Percentiles rank a stretch among this genome's conserved stretches.
Evolutionary conservation across 2,113 vertebrate species (phyloP).

Genomic region (Haliaeetus leucogaster): DNA sequence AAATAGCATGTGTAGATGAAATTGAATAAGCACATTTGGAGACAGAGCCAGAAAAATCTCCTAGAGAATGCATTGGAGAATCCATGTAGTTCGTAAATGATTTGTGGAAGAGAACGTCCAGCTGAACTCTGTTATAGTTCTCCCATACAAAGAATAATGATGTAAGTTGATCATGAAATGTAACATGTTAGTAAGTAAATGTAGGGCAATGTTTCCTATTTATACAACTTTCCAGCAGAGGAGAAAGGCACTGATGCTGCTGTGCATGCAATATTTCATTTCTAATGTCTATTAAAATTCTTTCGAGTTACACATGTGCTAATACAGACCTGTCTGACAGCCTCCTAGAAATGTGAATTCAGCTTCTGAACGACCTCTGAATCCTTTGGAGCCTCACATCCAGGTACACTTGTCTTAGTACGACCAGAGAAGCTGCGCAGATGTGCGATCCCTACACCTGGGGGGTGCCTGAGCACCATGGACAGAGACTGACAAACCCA

Average conservation of each 20-base stretch:
- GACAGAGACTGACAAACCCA: conserved; percentile 1
- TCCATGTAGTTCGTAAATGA: background rate
- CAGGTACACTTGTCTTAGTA: background rate
- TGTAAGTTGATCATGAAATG: conserved; percentile 2
- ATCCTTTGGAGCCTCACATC: background rate
- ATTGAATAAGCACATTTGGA: background rate
- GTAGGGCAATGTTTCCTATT: background rate
- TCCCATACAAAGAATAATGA: background rate
- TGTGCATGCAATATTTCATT: background rate
- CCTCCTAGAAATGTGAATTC: background rate
- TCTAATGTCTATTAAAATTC: background rate
- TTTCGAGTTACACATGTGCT: background rate
- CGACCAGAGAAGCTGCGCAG: fast-evolving
- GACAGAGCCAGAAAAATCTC: conserved; percentile 10
- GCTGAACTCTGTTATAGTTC: conserved; percentile 8
- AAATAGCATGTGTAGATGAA: conserved; percentile 17
- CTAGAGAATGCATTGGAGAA: background rate
- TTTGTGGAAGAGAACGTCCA: background rate
- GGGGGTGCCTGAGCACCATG: conserved; percentile 17
- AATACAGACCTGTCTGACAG: background rate
- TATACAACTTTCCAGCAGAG: background rate
- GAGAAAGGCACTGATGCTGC: background rate
- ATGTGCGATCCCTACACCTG: fast-evolving
- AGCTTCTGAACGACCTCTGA: background rate
- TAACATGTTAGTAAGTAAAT: background rate